phyloP scores from a whole-genome alignment of 2,797 vertebrate species.

The Tragopan temminckii region DNA sequence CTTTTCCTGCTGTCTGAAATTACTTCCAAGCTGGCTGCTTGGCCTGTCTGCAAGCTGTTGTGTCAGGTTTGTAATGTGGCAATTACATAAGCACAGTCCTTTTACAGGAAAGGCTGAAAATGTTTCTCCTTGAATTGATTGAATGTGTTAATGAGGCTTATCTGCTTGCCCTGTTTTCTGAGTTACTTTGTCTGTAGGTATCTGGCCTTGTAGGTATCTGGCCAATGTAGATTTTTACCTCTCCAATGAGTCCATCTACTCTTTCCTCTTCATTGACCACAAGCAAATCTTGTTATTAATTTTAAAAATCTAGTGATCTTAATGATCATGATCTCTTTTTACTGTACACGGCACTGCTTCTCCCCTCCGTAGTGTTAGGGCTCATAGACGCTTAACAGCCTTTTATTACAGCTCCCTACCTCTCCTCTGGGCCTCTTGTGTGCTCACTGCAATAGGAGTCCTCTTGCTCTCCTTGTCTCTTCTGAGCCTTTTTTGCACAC shows the following conservation, averaged over 20 bases:
- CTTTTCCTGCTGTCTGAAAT: conserved; percentile 43
- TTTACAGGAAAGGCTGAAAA: conserved; percentile 9
- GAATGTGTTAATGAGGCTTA: not conserved
- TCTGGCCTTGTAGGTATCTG: not conserved
- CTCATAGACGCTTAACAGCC: not conserved
- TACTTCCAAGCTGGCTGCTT: conserved; percentile 26
- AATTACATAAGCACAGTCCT: not conserved
- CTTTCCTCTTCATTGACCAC: not conserved
- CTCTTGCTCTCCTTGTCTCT: not conserved
- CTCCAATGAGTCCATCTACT: not conserved
- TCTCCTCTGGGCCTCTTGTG: not conserved
- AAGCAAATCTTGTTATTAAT: not conserved
- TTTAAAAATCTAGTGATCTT: not conserved
- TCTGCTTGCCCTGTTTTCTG: not conserved
- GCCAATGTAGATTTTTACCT: not conserved
- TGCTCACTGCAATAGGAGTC: not conserved
- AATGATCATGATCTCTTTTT: not conserved
- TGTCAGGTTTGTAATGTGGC: not conserved
- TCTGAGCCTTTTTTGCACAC: not conserved
- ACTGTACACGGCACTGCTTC: not conserved
- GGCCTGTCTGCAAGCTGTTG: not conserved
- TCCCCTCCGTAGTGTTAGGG: not conserved
- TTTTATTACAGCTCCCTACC: not conserved
- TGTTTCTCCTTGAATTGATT: not conserved
- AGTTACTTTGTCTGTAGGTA: not conserved